Percentiles rank a stretch among this genome's conserved stretches.
Evolutionary conservation across 1,140 invertebrate species (phyloP).

Genomic region (Leucophenga varia): DNA sequence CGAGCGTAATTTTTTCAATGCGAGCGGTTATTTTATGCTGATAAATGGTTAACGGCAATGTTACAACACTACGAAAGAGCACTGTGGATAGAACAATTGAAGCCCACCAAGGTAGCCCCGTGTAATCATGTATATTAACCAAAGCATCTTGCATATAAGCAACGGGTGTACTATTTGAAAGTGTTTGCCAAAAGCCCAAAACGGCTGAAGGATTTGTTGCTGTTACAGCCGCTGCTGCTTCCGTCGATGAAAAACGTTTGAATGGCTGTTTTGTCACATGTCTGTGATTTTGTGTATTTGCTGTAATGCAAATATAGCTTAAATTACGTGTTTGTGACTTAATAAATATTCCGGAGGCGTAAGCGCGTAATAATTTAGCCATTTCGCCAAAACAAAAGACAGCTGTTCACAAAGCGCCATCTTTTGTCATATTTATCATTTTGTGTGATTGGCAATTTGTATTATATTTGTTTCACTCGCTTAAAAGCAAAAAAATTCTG

Average conservation of each 20-base stretch:
- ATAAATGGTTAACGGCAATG: slow-evolving; percentile 74
- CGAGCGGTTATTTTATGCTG: slow-evolving; percentile 70
- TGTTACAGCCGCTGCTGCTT: slow-evolving; percentile 14
- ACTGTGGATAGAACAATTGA: slow-evolving; percentile 73
- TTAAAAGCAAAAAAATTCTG: too few relatives aligned
- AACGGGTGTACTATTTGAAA: slow-evolving; percentile 69
- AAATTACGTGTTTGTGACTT: too few relatives aligned
- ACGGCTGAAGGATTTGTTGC: slow-evolving; percentile 18
- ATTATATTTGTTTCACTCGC: too few relatives aligned
- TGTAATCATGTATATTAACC: slow-evolving; percentile 66
- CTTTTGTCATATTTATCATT: too few relatives aligned
- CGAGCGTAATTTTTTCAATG: slow-evolving; percentile 70
- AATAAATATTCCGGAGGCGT: too few relatives aligned
- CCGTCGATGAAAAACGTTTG: slow-evolving; percentile 36
- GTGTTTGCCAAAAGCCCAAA: slow-evolving; percentile 52
- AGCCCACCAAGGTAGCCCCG: slow-evolving; percentile 81
- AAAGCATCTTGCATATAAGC: slow-evolving; percentile 67
- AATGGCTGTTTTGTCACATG: too few relatives aligned
- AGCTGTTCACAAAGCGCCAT: too few relatives aligned
- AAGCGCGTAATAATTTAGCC: too few relatives aligned
- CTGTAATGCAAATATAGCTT: too few relatives aligned
- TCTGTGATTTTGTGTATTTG: too few relatives aligned
- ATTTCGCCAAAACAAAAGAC: too few relatives aligned
- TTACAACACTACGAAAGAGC: slow-evolving; percentile 65
- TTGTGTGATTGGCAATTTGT: too few relatives aligned